Evolutionary conservation across 2,797 vertebrate species (phyloP), one percentile per base, ranked within the genome.

Genomic region (Sebastes matsubarae): DNA sequence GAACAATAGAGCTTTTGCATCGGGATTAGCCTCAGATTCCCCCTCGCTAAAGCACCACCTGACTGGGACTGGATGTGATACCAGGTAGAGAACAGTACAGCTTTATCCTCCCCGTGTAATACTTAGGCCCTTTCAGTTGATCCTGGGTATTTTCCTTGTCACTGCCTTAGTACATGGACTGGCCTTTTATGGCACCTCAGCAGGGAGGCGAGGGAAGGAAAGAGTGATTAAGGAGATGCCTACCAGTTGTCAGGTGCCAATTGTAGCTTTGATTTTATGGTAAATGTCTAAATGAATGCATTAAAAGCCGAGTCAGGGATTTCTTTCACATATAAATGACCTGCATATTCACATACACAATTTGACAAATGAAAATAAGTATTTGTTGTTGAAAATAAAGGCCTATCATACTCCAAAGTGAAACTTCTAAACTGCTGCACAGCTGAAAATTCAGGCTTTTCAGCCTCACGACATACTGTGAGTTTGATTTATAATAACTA

Each of bases 21-120:
- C 89, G 32, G 93, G 92, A 94, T 94, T 93, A 94, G 88, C 90
- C 83, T 85, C 76, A 76, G 79, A 87, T 92, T 88, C 85, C 83
- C 88, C 88, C 78, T 83, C 12, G 27, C 75, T 88, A 74, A 78
- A 89, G 88, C 76, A 59, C 83, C 90, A 86, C 83, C 91, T 92
- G 91, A 92, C 86, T 76, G 80, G 75, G 79, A 81, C 85, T 64
- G 74, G 63, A 75, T 87, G 86, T 79, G 88, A 91, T 83, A 91
- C 65, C 91, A 84, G 87, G 78, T 81, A 75, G 81, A 92, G 78
- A 93, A 89, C 71, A 83, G 76, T 42, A 36, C 54, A 68, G 80
- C 75, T 89, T 90, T 87, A 91, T 90, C 73, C 84, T 81, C 68
- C 61, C 59, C 77, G 76, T 87, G 89, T 90, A 88, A 83, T 84